Evolutionary conservation across 2,797 vertebrate species (phyloP).

Genomic region (Myotis planiceps): DNA sequence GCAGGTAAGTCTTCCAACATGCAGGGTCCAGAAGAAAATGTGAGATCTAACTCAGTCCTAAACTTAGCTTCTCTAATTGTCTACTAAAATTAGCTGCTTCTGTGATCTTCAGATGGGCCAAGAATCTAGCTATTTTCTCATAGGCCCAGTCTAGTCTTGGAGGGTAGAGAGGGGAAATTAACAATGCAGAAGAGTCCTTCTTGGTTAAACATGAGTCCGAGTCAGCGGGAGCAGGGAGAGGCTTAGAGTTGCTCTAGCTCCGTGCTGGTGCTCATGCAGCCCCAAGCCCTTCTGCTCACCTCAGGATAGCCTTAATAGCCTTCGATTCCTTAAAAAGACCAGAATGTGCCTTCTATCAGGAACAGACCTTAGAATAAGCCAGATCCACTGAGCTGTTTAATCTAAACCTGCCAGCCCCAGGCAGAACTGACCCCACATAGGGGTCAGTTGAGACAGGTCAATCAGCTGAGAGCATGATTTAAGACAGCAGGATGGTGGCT

Average conservation of each 20-base stretch:
- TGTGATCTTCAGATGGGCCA: not conserved
- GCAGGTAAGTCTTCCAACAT: not conserved
- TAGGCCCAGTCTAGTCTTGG: not conserved
- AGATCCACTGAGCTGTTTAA: not conserved
- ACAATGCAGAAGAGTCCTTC: not conserved
- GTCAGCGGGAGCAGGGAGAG: not conserved
- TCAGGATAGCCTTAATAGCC: not conserved
- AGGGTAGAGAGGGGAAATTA: not conserved
- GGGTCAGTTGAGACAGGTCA: not conserved
- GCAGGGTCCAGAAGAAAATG: not conserved
- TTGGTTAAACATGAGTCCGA: not conserved
- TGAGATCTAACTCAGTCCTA: not conserved
- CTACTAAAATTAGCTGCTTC: conserved; percentile 18
- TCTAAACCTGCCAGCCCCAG: not conserved
- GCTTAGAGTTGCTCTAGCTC: not conserved
- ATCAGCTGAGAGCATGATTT: not conserved
- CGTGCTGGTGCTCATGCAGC: not conserved
- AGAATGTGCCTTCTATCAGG: not conserved
- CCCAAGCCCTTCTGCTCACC: not conserved
- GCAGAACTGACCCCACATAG: not conserved
- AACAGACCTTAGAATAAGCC: not conserved
- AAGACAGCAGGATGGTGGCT: not conserved
- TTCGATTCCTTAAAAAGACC: not conserved
- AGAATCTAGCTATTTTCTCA: not conserved
- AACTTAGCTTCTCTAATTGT: not conserved